Evolutionary conservation across 1,140 invertebrate genomes (phyloP), one percentile per base, ranked within the genome.

Genomic region (Procambarus virginalis): DNA sequence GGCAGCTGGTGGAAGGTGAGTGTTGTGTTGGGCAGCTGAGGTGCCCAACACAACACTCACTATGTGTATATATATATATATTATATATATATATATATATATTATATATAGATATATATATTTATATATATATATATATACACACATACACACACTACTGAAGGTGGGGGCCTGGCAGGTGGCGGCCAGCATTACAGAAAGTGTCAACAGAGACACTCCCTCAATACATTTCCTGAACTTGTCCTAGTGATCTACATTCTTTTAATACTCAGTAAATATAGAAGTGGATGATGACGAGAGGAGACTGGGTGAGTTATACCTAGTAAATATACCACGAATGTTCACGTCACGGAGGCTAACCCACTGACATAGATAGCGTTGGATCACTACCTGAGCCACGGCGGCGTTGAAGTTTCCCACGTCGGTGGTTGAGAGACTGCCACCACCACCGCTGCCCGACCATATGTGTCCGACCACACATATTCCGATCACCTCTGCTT

Each of bases 291-390:
- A 17, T 17, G 60, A 64, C 12, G 17, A 64, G 12, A 14, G 51
- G 12, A 20, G 60, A 17, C 60, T 64, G 0, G 17, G 22, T 34
- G n/a, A 34, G 22, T 73, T 34, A 10, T 73, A 73, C 5, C 68
- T 4, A 34, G 68, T 55, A 55, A 55, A 80, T 80, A n/a, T 55
- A 80, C 10, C 49, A 20, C 22, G 22, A 80, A 80, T 55, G 78
- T 80, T 80, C 78, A 51, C 48, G 78, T 80, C 78, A 84, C 73
- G 60, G 73, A 46, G 82, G 64, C 82, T 84, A 84, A 84, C 82
- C 82, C 82, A 84, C 82, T 84, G 82, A 84, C 82, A 84, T 84
- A 84, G 68, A 84, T 84, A 84, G 34, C 60, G 14, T 80, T 49
- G 82, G 82, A 84, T 84, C 68, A 70, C 82, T 84, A 84, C 64